Conservation (phyloP, 2,888 invertebrate genomes). For the Sarcophaga variegata region DNA sequence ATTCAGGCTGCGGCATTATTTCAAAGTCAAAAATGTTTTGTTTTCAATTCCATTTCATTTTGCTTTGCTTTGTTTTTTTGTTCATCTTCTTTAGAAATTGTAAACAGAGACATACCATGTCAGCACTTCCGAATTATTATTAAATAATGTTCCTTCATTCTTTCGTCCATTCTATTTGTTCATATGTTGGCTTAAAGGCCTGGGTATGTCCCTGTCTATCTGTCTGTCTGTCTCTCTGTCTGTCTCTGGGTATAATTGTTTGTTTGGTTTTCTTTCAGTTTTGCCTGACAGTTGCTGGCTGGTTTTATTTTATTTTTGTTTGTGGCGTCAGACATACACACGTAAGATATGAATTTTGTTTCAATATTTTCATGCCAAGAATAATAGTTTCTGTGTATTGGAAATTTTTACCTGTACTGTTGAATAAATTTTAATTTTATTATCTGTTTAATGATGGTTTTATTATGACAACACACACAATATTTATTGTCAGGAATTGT, state of each 20-base stretch:
- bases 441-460: constrained; percentile 54
- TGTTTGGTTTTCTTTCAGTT: constrained; percentile 13
- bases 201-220: neutral
- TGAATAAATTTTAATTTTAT: constrained; percentile 53
- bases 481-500: neutral
- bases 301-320: neutral
- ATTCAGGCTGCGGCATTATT: constrained; percentile 47
- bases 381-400: neutral
- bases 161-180: neutral
- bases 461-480: constrained; percentile 41
- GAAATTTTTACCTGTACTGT: constrained; percentile 55
- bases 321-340: constrained; percentile 29
- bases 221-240: neutral
- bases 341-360: constrained; percentile 35
- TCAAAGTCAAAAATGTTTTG: constrained; percentile 44
- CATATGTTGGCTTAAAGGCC: neutral
- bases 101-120: constrained; percentile 62
- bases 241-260: constrained; percentile 15
- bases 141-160: constrained; percentile 52
- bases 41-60: neutral
- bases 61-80: constrained; percentile 5
- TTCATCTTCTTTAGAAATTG: constrained; percentile 39
- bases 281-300: constrained; percentile 10
- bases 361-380: neutral
- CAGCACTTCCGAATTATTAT: constrained; percentile 70